A percentile compares a stretch with the other conserved stretches of the same genome.
Evolutionary conservation across 2,888 invertebrate genomes (phyloP).

Genomic region (Incurvaria masculella): DNA sequence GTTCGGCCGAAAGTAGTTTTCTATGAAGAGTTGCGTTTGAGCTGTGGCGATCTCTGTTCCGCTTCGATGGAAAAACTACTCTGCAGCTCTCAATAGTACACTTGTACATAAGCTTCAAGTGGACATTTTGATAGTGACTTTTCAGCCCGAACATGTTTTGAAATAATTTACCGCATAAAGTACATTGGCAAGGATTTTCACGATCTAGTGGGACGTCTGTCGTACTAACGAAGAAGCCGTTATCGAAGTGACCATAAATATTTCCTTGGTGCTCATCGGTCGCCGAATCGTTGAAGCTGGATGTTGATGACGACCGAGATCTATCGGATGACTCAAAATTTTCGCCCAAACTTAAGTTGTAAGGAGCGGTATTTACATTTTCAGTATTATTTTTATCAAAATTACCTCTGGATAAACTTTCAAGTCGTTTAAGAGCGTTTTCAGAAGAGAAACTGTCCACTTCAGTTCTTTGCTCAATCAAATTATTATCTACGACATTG

Average conservation of each 20-base stretch:
- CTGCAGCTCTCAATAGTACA: conserved; percentile 94
- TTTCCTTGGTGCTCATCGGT: conserved; percentile 61
- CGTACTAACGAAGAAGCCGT: conserved; percentile 67
- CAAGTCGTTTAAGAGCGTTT: conserved; percentile 72
- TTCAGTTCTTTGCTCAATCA: conserved; percentile 11
- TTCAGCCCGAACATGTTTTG: conserved; percentile 92
- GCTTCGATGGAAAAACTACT: conserved; percentile 91
- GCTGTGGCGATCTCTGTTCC: conserved; percentile 90
- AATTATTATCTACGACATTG: conserved; percentile 25
- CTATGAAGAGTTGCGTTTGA: conserved; percentile 89
- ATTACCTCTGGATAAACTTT: conserved; percentile 76
- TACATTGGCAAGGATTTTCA: conserved; percentile 88
- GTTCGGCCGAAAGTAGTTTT: conserved; percentile 76
- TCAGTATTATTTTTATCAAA: conserved; percentile 43
- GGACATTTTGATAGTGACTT: conserved; percentile 94
- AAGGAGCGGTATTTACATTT: conserved; percentile 28
- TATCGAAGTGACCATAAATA: conserved; percentile 70
- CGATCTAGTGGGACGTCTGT: conserved; percentile 87
- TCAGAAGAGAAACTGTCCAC: conserved; percentile 47
- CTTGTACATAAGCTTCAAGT: conserved; percentile 92
- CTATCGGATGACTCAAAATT: conserved; percentile 46
- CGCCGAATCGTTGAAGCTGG: conserved; percentile 53
- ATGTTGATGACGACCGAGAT: conserved; percentile 60
- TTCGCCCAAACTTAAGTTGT: conserved; percentile 39
- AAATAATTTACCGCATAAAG: conserved; percentile 90